These are phyloP conservation scores for Ictalurus punctatus DNA, from an alignment of 2,113 vertebrate genomes.

Conservation along the genomic window DNA sequence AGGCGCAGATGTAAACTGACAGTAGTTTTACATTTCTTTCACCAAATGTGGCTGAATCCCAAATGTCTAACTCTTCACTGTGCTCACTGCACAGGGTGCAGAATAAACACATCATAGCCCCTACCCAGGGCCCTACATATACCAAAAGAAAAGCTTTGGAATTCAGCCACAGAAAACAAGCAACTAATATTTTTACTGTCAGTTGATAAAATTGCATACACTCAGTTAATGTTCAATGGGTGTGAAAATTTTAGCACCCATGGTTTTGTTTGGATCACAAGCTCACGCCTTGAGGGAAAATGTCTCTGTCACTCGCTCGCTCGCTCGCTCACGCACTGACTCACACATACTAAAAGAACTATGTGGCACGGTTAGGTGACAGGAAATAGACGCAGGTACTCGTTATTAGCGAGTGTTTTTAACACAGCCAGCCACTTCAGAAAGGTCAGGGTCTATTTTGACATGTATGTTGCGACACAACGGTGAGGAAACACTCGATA, in stretches of 20 bases:
- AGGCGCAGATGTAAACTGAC: background rate
- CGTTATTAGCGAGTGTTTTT: background rate
- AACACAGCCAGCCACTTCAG: background rate
- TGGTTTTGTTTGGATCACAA: background rate
- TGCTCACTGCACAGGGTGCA: background rate
- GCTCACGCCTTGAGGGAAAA: too few species aligned
- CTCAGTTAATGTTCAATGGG: too few species aligned
- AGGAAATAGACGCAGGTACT: background rate
- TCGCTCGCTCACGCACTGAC: background rate
- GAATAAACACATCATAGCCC: background rate
- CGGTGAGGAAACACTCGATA: constrained; percentile 19
- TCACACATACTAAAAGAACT: background rate
- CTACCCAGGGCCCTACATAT: background rate
- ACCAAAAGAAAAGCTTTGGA: too few species aligned
- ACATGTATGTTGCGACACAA: background rate
- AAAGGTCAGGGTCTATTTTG: background rate
- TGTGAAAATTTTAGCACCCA: background rate
- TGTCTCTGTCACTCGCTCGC: too few species aligned
- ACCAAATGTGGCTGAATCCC: background rate
- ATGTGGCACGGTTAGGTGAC: background rate
- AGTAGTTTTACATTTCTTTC: background rate
- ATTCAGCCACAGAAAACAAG: too few species aligned
- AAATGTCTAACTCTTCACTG: background rate
- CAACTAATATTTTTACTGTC: too few species aligned
- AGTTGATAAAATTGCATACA: background rate